phyloP scores from a whole-genome alignment of 2,113 vertebrate genomes.

The Gopherus evgoodei region DNA sequence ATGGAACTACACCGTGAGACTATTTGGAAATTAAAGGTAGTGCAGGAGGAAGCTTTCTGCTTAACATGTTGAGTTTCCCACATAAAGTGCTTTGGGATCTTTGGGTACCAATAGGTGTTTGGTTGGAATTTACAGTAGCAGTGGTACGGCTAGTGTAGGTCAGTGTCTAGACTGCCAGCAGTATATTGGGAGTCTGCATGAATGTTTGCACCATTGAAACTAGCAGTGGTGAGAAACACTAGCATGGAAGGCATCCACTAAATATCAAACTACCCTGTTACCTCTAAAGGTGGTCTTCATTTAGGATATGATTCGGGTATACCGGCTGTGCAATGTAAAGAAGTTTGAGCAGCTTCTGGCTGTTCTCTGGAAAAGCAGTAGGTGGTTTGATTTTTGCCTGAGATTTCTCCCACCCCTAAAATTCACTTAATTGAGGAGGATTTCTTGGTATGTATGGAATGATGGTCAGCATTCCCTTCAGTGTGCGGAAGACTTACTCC shows the following conservation, averaged over 20 bases:
- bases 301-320: constrained; percentile 3
- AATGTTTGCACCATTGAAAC: not conserved
- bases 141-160: not conserved
- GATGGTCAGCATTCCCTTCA: not conserved
- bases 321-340: not conserved
- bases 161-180: not conserved
- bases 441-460: constrained; percentile 12
- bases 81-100: not conserved
- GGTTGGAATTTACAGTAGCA: not conserved
- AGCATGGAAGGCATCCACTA: not conserved
- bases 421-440: constrained; percentile 33
- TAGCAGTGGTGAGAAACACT: not conserved
- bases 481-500: not conserved
- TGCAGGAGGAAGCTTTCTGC: not conserved
- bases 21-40: not conserved
- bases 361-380: not conserved
- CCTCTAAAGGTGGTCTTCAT: constrained; percentile 24
- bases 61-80: not conserved
- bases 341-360: constrained; percentile 12
- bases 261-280: not conserved
- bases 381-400: constrained; percentile 32
- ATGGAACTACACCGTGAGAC: not conserved
- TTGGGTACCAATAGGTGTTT: not conserved
- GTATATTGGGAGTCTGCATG: not conserved
- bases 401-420: constrained; percentile 30